Evolutionary conservation across 92 coral and sea anemone species (phyloP), one percentile per base, ranked within the genome.

Genomic region (Actinernus sp.): DNA sequence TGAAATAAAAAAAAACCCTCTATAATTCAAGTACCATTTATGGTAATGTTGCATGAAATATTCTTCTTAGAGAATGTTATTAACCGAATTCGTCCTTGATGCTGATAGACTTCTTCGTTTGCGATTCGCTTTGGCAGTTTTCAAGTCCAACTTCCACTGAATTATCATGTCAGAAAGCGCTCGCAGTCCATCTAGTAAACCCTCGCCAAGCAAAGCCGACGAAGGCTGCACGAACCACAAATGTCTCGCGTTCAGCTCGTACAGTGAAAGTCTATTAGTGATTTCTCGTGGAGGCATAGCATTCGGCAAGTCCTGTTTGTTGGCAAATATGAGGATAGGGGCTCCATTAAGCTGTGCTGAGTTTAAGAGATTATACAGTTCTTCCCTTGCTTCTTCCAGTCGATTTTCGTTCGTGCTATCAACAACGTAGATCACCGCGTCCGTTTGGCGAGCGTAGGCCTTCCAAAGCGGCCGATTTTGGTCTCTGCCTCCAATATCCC

Each of bases 401-500:
- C 95, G 78, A 9, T 84, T 71, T 46, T 84, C 92, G 68, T 90
- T 86, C 40, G 91, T 76, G 58, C 99, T 91, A 78, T 95, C 99
- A 43, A 95, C 99, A 9, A 95, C 99, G 37, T 83, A 95, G 43
- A 95, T 89, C 0, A 95, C 70, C 4, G 92, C 99, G 34, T 95
- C 97, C 7, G 97, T 81, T 23, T 84, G 85, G 17, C 99, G 85
- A 21, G 76, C 99, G 41, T 91, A 91, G 7, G 99, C 97, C 54
- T 84, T 91, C 99, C 99, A 95, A 32, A 95, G 78, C 23, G 99
- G 99, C 0, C 99, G 86, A 27, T 87, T 91, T 25, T 92, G 91
- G n/a, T 95, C 99, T 34, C 96, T 73, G 61, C 99, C 99, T 23
- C 97, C 89, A 2, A 95, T 85, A 63, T 95, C 99, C 99, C 99